phyloP scores from a whole-genome alignment of 2,888 invertebrate species.

The Perizoma affinitatum region DNA sequence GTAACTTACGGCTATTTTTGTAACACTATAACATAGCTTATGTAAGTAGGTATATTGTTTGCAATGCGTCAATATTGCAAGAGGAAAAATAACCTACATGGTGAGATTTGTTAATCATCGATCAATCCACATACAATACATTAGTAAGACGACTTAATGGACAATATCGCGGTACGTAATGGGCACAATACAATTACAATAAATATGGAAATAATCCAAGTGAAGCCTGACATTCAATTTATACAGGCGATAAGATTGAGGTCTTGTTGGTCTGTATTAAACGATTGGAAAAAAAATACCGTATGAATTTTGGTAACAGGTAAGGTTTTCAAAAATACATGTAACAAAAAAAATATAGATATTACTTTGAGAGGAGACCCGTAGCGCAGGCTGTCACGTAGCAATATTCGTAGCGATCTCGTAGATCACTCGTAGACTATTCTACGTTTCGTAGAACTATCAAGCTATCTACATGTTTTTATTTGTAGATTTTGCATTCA shows the following conservation, averaged over 20 bases:
- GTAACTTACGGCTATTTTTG: too few species aligned
- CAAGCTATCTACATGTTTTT: too few species aligned
- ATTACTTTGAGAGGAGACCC: too few species aligned
- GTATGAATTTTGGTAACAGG: too few species aligned
- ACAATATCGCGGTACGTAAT: constrained; percentile 11
- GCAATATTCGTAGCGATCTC: constrained; percentile 20
- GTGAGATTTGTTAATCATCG: too few species aligned
- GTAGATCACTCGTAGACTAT: constrained; percentile 13
- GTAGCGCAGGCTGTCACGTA: constrained; percentile 12
- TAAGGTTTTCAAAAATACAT: too few species aligned
- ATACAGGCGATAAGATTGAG: constrained; percentile 41
- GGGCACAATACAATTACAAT: constrained; percentile 35
- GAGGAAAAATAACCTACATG: too few species aligned
- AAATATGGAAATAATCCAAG: constrained; percentile 49
- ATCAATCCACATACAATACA: neutral
- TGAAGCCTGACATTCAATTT: constrained; percentile 46
- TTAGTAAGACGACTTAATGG: constrained; percentile 14
- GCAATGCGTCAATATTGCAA: too few species aligned
- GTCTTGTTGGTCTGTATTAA: constrained; percentile 13
- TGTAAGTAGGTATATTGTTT: too few species aligned
- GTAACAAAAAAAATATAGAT: too few species aligned
- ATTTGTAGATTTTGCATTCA: too few species aligned
- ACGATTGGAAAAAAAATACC: constrained; percentile 1
- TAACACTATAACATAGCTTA: too few species aligned
- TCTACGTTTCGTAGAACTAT: neutral